phyloP scores from a whole-genome alignment of 1,140 invertebrate species.

The Trichogramma pretiosum region DNA sequence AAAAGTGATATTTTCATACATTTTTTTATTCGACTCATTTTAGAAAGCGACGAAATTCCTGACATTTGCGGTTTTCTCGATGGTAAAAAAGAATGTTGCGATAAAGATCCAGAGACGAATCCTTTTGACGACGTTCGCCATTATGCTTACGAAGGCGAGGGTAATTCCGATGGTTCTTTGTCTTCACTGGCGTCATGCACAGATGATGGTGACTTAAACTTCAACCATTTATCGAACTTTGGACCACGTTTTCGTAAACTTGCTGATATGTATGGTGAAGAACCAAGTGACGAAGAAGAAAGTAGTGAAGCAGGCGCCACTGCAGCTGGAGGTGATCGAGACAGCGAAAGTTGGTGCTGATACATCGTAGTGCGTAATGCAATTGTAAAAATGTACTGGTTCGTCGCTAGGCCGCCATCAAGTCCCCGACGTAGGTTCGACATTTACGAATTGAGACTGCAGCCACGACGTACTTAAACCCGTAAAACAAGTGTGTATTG shows the following conservation, averaged over 20 bases:
- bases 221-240: slow-evolving; percentile 93
- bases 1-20: neutral
- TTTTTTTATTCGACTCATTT: slow-evolving; percentile 16
- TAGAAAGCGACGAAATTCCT: slow-evolving; percentile 54
- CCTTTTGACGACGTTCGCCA: slow-evolving; percentile 91
- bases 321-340: too few relatives aligned
- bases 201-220: slow-evolving; percentile 90
- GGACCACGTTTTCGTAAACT: slow-evolving; percentile 93
- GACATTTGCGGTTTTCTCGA: slow-evolving; percentile 87
- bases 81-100: slow-evolving; percentile 79
- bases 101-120: slow-evolving; percentile 81
- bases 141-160: slow-evolving; percentile 94
- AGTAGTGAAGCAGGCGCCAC: too few relatives aligned
- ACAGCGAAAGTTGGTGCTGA: slow-evolving; percentile 68
- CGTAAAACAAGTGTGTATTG: too few relatives aligned
- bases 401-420: too few relatives aligned
- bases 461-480: too few relatives aligned
- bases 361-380: too few relatives aligned
- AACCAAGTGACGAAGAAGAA: slow-evolving; percentile 67
- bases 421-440: too few relatives aligned
- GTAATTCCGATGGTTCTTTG: slow-evolving; percentile 81
- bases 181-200: slow-evolving; percentile 89
- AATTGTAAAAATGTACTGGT: too few relatives aligned
- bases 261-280: slow-evolving; percentile 94
- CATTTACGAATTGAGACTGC: too few relatives aligned